Evolutionary conservation across 2,888 invertebrate genomes (phyloP).

Genomic region (Dryobota labecula): DNA sequence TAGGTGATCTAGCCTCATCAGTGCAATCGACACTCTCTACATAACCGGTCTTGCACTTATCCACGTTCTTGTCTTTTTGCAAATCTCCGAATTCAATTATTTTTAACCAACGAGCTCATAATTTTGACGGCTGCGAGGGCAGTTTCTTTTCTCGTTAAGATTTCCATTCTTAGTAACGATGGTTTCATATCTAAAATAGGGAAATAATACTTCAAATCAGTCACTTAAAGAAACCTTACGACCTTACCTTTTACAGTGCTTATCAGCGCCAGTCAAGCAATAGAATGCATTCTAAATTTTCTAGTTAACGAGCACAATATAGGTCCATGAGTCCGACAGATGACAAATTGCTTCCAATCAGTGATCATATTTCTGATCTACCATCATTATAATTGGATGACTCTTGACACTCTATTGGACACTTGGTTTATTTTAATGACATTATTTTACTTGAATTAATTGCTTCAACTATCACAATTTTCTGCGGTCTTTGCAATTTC

Average conservation of each 20-base stretch:
- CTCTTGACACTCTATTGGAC: not conserved
- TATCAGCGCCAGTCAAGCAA: not conserved
- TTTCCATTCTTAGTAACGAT: not conserved
- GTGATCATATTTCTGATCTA: slow-evolving; percentile 31
- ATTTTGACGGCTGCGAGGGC: not conserved
- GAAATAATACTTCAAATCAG: not conserved
- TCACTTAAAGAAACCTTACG: no score
- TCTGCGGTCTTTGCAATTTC: not conserved
- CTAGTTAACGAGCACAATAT: slow-evolving; percentile 22
- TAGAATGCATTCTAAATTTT: slow-evolving; percentile 22
- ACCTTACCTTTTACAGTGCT: no score
- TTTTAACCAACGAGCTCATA: not conserved
- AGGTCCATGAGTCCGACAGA: slow-evolving; percentile 29
- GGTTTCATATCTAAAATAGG: not conserved
- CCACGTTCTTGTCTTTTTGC: slow-evolving; percentile 48
- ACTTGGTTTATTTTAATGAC: slow-evolving; percentile 22
- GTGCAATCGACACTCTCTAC: slow-evolving; percentile 14
- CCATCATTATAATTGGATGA: slow-evolving; percentile 19
- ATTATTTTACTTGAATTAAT: not conserved
- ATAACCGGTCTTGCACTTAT: slow-evolving; percentile 50
- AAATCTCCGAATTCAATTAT: slow-evolving; percentile 5
- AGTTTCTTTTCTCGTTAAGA: not conserved
- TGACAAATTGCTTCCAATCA: slow-evolving; percentile 42
- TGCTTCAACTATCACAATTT: not conserved
- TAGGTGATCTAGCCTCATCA: slow-evolving; percentile 26